Percentiles rank a stretch among this genome's conserved stretches.
Evolutionary conservation across 2,888 invertebrate genomes (phyloP).

Genomic region (Melinaea marsaeus): DNA sequence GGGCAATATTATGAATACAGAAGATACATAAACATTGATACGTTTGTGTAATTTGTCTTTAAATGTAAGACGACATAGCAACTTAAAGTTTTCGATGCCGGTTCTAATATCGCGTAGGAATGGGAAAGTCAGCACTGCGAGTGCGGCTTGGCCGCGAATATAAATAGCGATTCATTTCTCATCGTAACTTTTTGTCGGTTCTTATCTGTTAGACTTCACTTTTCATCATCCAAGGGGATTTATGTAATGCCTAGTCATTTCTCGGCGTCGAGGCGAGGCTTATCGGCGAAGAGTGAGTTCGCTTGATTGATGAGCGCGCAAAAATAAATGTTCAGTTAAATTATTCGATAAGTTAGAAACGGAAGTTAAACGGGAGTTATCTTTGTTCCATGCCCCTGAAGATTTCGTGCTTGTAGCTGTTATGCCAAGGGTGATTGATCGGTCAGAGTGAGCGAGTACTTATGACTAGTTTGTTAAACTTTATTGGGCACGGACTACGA

Average conservation of each 20-base stretch:
- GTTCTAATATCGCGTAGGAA: slow-evolving; percentile 17
- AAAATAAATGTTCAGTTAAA: slow-evolving; percentile 80
- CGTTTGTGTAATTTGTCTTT: not conserved
- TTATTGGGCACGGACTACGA: not conserved
- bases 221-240: slow-evolving; percentile 80
- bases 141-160: slow-evolving; percentile 61
- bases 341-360: slow-evolving; percentile 80
- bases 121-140: slow-evolving; percentile 32
- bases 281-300: slow-evolving; percentile 73
- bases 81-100: not conserved
- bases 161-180: slow-evolving; percentile 79
- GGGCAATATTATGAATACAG: slow-evolving; percentile 2
- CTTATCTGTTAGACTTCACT: slow-evolving; percentile 80
- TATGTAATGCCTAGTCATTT: slow-evolving; percentile 80
- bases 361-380: slow-evolving; percentile 80
- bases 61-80: not conserved
- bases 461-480: slow-evolving; percentile 15
- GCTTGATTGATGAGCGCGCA: slow-evolving; percentile 79
- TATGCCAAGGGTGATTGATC: slow-evolving; percentile 72
- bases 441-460: slow-evolving; percentile 41
- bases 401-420: slow-evolving; percentile 74
- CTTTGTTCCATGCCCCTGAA: slow-evolving; percentile 74
- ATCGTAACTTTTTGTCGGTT: slow-evolving; percentile 80
- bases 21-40: not conserved
- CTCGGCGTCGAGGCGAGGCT: slow-evolving; percentile 78